Evolutionary conservation across 2,888 invertebrate genomes (phyloP).

Genomic region (Hipparchia semele): DNA sequence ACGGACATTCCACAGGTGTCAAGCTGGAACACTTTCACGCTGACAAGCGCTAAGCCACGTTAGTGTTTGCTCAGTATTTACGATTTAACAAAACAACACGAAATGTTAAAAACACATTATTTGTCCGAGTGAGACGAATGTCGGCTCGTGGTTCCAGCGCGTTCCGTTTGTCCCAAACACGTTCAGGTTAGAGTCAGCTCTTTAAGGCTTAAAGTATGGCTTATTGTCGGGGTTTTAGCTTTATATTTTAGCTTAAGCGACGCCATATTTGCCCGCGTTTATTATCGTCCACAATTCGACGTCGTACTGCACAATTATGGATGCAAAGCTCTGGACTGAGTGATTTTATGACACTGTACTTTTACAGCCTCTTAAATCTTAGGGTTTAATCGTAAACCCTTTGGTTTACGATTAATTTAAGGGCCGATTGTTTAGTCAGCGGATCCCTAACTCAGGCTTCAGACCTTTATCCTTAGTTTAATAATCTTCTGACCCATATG

Average conservation of each 20-base stretch:
- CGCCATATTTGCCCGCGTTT: constrained; percentile 72
- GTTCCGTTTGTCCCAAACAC: constrained; percentile 77
- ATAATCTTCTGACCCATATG: not conserved
- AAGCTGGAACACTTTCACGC: constrained; percentile 62
- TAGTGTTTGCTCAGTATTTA: constrained; percentile 80
- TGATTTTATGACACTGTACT: constrained; percentile 65
- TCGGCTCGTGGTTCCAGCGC: constrained; percentile 74
- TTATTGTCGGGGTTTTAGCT: constrained; percentile 74
- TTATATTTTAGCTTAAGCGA: constrained; percentile 50
- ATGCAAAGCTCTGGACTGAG: constrained; percentile 51
- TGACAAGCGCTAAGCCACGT: constrained; percentile 53
- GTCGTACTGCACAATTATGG: constrained; percentile 58
- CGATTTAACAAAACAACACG: constrained; percentile 83
- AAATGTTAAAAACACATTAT: constrained; percentile 83
- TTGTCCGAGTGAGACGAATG: constrained; percentile 81
- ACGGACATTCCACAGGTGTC: constrained; percentile 66
- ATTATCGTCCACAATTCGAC: constrained; percentile 55
- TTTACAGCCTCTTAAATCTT: too few species aligned
- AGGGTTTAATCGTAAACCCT: too few species aligned
- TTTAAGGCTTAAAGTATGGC: constrained; percentile 71
- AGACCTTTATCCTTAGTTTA: not conserved
- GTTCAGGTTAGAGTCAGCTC: constrained; percentile 69
- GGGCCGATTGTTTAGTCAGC: constrained; percentile 50
- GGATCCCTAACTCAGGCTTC: constrained; percentile 9
- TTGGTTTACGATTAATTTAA: constrained; percentile 55